Evolutionary conservation across 2,797 vertebrate genomes (phyloP).

Genomic region (Artibeus jamaicensis): DNA sequence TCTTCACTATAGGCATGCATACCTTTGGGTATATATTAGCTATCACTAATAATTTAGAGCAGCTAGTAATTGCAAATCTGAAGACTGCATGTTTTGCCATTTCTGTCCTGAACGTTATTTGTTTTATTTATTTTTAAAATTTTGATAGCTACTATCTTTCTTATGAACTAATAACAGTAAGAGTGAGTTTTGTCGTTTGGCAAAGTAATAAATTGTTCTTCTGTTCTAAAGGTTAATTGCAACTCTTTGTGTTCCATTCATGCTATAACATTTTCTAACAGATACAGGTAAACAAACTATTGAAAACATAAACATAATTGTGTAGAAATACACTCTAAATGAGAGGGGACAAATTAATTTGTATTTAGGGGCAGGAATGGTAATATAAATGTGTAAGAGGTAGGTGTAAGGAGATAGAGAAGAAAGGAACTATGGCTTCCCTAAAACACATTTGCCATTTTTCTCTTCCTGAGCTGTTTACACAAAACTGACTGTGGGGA

Average conservation of each 20-base stretch:
- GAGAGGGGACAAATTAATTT: slow-evolving; percentile 20
- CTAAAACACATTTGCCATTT: neutral
- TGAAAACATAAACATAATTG: slow-evolving; percentile 24
- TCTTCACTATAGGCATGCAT: neutral
- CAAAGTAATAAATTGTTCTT: slow-evolving; percentile 38
- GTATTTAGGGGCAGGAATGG: neutral
- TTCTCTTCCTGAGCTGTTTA: neutral
- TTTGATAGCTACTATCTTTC: slow-evolving; percentile 37
- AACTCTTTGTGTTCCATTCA: neutral
- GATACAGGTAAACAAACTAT: neutral
- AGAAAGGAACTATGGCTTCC: neutral
- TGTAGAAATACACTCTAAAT: neutral
- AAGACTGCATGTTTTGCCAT: neutral
- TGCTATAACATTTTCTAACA: slow-evolving; percentile 23
- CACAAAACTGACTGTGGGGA: neutral
- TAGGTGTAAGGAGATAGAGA: neutral
- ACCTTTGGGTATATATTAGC: neutral
- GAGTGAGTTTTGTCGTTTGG: slow-evolving; percentile 8
- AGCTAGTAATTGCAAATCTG: neutral
- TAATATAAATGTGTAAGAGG: neutral
- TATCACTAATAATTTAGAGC: neutral
- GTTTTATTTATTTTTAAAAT: neutral
- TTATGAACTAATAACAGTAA: slow-evolving; percentile 48
- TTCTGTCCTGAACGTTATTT: slow-evolving; percentile 5
- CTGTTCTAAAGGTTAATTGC: slow-evolving; percentile 47